Percentiles rank a stretch among this genome's conserved stretches.
Conservation (phyloP, 1,140 invertebrate genomes). For the Drosophila insularis region DNA sequence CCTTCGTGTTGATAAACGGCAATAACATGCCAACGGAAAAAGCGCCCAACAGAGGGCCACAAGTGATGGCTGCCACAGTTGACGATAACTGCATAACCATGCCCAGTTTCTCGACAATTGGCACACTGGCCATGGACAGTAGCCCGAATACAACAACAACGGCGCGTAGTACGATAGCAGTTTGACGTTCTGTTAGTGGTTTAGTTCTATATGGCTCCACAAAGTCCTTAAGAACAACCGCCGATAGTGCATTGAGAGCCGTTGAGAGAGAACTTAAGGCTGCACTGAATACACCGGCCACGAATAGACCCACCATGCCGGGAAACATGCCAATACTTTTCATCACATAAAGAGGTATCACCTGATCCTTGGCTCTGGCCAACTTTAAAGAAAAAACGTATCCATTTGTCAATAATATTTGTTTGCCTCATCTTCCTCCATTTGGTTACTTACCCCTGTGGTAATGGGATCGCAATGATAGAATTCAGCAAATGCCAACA, state of each 20-base stretch:
- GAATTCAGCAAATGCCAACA: conserved; percentile 89
- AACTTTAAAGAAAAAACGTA: conserved; percentile 14
- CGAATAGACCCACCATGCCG: conserved; percentile 90
- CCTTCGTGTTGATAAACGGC: conserved; percentile 90
- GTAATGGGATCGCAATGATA: conserved; percentile 89
- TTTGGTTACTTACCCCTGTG: conserved; percentile 81
- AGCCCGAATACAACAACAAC: conserved; percentile 86
- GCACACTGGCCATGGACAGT: conserved; percentile 86
- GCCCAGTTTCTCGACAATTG: conserved; percentile 88
- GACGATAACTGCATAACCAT: conserved; percentile 90
- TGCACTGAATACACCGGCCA: conserved; percentile 88
- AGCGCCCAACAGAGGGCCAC: conserved; percentile 91
- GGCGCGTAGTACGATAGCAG: conserved; percentile 86
- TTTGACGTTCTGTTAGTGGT: conserved; percentile 85
- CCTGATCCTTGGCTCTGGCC: conserved; percentile 86
- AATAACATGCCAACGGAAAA: conserved; percentile 93
- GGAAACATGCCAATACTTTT: conserved; percentile 85
- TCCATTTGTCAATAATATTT: background rate
- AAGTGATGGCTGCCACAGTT: conserved; percentile 90
- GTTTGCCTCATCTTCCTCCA: no score
- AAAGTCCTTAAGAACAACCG: conserved; percentile 91
- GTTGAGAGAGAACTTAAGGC: conserved; percentile 91
- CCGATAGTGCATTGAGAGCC: conserved; percentile 90
- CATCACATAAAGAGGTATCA: conserved; percentile 88
- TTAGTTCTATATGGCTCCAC: conserved; percentile 86